Evolutionary conservation across 2,113 vertebrate genomes (phyloP).

Genomic region (Megaleporinus macrocephalus): DNA sequence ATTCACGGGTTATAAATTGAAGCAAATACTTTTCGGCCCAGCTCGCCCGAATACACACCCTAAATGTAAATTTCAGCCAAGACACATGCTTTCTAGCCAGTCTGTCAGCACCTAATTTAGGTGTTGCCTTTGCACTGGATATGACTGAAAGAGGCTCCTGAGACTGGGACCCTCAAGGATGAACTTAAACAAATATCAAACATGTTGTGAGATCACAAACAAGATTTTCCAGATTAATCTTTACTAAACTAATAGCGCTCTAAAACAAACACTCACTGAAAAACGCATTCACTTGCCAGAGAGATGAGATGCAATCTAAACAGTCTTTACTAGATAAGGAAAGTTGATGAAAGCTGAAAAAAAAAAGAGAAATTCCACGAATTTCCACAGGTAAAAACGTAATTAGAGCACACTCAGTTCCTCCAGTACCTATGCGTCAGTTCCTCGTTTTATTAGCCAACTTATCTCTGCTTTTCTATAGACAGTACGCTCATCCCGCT

Average conservation of each 20-base stretch:
- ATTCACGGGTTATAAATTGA: conserved; percentile 20
- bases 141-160: conserved; percentile 20
- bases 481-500: conserved; percentile 47
- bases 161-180: conserved; percentile 1
- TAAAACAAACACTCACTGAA: neutral
- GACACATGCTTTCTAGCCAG: neutral
- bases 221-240: conserved; percentile 15
- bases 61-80: conserved; percentile 1
- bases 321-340: neutral
- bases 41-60: conserved; percentile 18
- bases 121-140: conserved; percentile 10
- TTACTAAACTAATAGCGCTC: neutral
- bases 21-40: neutral
- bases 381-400: conserved; percentile 61
- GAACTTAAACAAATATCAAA: conserved; percentile 27
- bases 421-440: neutral
- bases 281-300: neutral
- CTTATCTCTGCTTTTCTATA: neutral
- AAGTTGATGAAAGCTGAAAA: neutral
- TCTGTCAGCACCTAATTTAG: conserved; percentile 46
- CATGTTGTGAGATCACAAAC: neutral
- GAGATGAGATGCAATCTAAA: conserved; percentile 9
- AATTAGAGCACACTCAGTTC: conserved; percentile 55
- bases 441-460: neutral
- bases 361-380: conserved; percentile 38